phyloP scores from a whole-genome alignment of 2,797 vertebrate species.

The Myotis myotis region DNA sequence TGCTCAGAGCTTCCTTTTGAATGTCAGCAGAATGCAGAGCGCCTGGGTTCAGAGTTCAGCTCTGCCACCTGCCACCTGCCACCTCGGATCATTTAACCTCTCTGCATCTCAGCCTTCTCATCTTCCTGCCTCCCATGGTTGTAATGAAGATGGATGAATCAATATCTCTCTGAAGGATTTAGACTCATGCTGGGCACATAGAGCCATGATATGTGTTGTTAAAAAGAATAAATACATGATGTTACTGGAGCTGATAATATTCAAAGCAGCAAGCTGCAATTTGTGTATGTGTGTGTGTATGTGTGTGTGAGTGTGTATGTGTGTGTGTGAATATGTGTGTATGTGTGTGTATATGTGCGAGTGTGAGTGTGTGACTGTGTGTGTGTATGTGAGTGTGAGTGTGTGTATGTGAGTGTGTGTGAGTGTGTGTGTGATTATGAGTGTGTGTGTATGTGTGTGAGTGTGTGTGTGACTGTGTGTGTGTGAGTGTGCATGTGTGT shows the following conservation, averaged over 20 bases:
- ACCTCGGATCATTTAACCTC: neutral
- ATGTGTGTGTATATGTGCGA: no score
- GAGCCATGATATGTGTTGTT: neutral
- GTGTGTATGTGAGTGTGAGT: no score
- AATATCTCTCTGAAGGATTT: neutral
- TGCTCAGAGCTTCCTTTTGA: neutral
- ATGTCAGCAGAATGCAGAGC: neutral
- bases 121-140: neutral
- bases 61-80: neutral
- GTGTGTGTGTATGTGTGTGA: no score
- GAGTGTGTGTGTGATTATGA: no score
- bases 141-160: neutral
- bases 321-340: no score
- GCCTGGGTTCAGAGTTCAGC: neutral
- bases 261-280: neutral
- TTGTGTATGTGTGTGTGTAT: neutral
- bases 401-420: no score
- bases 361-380: no score
- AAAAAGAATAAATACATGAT: neutral
- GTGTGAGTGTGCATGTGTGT: no score
- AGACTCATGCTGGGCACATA: neutral
- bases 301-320: neutral
- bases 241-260: neutral
- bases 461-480: no score
- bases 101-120: neutral